Evolutionary conservation across 1,140 invertebrate species (phyloP).

Genomic region (Potamilus streckersoni): DNA sequence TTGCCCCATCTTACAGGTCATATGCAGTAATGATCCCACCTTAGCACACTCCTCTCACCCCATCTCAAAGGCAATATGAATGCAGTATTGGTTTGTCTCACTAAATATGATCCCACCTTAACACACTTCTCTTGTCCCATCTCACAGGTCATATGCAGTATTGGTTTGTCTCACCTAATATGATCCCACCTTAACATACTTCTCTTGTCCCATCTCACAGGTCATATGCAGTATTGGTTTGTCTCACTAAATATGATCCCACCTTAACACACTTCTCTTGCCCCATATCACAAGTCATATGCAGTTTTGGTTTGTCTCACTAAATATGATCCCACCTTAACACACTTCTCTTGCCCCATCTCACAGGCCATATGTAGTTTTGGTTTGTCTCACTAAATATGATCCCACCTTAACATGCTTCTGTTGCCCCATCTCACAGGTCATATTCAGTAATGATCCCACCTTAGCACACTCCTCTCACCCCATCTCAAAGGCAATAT

Average conservation of each 20-base stretch:
- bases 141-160: conserved; percentile 51
- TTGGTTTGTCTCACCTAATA: neutral
- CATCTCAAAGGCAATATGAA: conserved; percentile 50
- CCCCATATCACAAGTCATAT: conserved; percentile 49
- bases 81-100: conserved; percentile 14
- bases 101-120: conserved; percentile 27
- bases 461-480: conserved; percentile 42
- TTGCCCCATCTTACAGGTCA: conserved; percentile 48
- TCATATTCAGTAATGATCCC: conserved; percentile 37
- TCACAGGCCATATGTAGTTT: no score
- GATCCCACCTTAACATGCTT: conserved; percentile 45
- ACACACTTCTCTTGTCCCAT: conserved; percentile 42
- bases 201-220: neutral
- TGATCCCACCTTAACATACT: no score
- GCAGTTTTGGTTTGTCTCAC: conserved; percentile 7
- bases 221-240: conserved; percentile 48
- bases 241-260: no score
- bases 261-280: conserved; percentile 41
- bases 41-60: conserved; percentile 41
- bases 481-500: conserved; percentile 50
- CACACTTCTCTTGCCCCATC: no score
- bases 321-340: no score
- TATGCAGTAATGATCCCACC: conserved; percentile 37
- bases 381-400: no score
- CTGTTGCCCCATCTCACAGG: conserved; percentile 44